Conservation (phyloP, 2,113 vertebrate genomes). For the Myxocyprinus asiaticus region DNA sequence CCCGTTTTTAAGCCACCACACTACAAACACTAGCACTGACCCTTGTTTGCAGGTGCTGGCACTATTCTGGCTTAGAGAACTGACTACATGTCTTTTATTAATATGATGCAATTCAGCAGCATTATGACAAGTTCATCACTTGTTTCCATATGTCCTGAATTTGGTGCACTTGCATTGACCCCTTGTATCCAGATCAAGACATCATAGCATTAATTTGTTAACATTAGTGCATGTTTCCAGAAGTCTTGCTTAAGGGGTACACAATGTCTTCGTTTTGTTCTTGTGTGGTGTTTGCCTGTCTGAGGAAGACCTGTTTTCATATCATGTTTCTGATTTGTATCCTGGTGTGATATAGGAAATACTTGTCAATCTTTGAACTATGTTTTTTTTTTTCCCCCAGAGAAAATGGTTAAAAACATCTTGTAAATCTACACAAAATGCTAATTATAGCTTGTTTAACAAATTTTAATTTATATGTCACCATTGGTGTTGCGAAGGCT, state of each 20-base stretch:
- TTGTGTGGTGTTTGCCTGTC: neutral
- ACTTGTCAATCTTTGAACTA: too few relatives aligned
- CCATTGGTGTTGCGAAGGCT: too few relatives aligned
- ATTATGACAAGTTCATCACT: constrained; percentile 18
- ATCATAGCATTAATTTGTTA: neutral
- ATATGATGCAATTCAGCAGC: constrained; percentile 16
- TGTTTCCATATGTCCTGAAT: neutral
- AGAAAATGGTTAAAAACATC: too few relatives aligned
- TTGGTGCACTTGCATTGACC: constrained; percentile 10
- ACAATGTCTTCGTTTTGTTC: neutral
- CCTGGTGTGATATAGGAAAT: too few relatives aligned
- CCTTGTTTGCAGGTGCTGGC: constrained; percentile 22
- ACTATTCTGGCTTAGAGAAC: neutral
- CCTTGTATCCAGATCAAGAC: constrained; percentile 12
- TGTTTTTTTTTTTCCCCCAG: too few relatives aligned
- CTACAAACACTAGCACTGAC: neutral
- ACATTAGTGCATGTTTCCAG: constrained; percentile 12
- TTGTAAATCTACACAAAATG: too few relatives aligned
- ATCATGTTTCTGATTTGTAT: neutral
- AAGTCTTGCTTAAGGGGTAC: neutral
- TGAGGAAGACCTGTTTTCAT: neutral
- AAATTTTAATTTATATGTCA: too few relatives aligned
- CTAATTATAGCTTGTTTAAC: too few relatives aligned
- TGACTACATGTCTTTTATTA: neutral
- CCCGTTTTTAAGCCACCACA: neutral